A percentile compares a stretch with the other conserved stretches of the same genome.
These are phyloP conservation scores for Rhagoletis zephyria DNA, from an alignment of 1,140 invertebrate species.

Conservation along the genomic window DNA sequence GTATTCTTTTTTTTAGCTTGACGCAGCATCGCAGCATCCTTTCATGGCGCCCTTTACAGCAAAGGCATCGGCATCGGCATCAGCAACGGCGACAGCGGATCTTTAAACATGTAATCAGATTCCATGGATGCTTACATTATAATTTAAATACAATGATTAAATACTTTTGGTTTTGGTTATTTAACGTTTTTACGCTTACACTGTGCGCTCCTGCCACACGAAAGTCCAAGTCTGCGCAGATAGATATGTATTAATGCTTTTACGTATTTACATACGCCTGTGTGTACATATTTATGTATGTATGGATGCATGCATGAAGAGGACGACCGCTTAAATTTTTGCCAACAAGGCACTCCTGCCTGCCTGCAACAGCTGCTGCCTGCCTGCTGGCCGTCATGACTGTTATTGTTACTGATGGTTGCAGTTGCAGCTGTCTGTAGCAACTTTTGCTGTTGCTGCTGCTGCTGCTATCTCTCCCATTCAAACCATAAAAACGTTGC, in stretches of 20 bases:
- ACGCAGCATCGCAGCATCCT: constrained; percentile 34
- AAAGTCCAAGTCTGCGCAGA: too few species aligned
- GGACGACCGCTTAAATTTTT: not conserved
- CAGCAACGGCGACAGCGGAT: not conserved
- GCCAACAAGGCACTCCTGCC: not conserved
- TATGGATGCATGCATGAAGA: not conserved
- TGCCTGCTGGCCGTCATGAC: not conserved
- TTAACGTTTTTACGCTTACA: constrained; percentile 43
- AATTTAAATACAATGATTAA: constrained; percentile 53
- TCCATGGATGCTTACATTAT: constrained; percentile 49
- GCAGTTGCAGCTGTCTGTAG: not conserved
- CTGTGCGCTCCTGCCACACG: not conserved
- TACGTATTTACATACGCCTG: too few species aligned
- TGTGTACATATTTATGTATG: not conserved
- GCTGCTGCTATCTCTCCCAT: not conserved
- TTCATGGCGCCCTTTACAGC: constrained; percentile 26
- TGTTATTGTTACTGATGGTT: constrained; percentile 9
- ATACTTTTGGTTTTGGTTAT: constrained; percentile 50
- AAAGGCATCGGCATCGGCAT: not conserved
- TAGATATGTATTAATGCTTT: too few species aligned
- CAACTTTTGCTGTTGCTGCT: not conserved
- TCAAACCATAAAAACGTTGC: constrained; percentile 4
- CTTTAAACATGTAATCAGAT: constrained; percentile 51
- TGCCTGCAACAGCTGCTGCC: not conserved
- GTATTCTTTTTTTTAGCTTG: not conserved